Base-by-base conservation (phyloP, 2,888 invertebrate genomes). In the Neoitamus cyanurus region DNA sequence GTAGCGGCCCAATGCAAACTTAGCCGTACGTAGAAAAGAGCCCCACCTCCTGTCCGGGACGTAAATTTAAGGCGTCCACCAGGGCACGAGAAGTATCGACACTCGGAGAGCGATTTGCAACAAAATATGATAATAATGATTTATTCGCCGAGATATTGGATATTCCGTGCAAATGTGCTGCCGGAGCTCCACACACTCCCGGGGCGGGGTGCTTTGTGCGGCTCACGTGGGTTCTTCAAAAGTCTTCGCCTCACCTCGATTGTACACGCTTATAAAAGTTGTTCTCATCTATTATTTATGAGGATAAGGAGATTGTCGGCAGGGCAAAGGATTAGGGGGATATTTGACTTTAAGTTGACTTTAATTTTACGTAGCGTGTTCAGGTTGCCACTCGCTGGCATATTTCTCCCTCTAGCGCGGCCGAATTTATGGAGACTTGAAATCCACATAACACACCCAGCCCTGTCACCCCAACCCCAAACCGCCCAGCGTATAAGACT, bases 51-150 rank as follows among this genome's bases (percentile, higher is more conserved):
- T 7, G 30, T 25, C 30, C 30, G 70, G 31, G 31, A 28, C 70
- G 70, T 70, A 70, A 70, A 70, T 70, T 70, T 70, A 70, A 70
- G 70, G 31, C 34, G 70, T 20, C 20, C 80, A 13, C 20, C 34
- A 5, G 25, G 48, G 34, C 15, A 31, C 30, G 34, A 34, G 30
- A 75, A 58, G 58, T 37, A 84, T 77, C 75, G 75, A 58, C 73
- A 84, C 75, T 84, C 15, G 9, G 20, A 75, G 72, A 78, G 83
- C 83, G 77, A 82, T 85, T 84, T 83, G 82, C 80, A 84, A 83
- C 70, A 84, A 86, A 84, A 86, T 86, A 84, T 86, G 84, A 86
- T 86, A 86, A 86, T 86, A 86, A 86, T 86, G 86, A 86, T 86
- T 84, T 86, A 86, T 86, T 78, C 75, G 78, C 69, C 78, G 37